Evolutionary conservation across 1,140 invertebrate species (phyloP), one percentile per base, ranked within the genome.

Genomic region (Macrobrachium rosenbergii): DNA sequence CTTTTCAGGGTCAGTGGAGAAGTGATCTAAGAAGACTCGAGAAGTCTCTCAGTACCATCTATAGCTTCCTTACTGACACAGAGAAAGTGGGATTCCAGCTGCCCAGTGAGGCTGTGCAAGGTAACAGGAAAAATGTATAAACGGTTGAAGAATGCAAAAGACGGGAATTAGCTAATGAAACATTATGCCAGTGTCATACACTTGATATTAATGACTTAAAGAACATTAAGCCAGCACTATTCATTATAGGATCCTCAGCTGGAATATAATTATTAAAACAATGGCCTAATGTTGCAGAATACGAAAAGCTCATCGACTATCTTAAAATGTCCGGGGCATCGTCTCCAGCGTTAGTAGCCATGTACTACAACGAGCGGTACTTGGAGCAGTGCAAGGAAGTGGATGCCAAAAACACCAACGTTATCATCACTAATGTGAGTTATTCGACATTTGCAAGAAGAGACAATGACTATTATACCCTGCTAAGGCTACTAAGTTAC

Each of bases 371-470:
- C 8, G 78, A 62, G 23, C 43, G 84, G 28, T 62, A 72, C 58
- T 28, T 62, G 12, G 77, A 87, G 23, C 84, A 87, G 58, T 67
- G 72, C 21, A 12, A 43, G 21, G 69, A 45, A 11, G 77, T 73
- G 67, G 45, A 67, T 37, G 16, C 52, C 17, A 37, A 12, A 17
- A 37, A 52, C 19, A 23, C 10, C 0, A 23, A 21, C 8, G 17
- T 43, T 2, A 45, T 87, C 28, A 43, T 87, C 52, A 21, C 81
- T 23, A 87, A 87, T 64, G 84, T 87, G 23, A 87, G 84, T 87
- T 16, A 12, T 8, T 12, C 16, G 11, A 37, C 23, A 52, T 37
- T 37, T 37, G 28, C 28, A 52, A 52, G 52, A n/a, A 52, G 12
- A 12, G 52, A 52, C 52, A 10, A 52, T 52, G 52, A 52, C 52